A percentile compares a stretch with the other conserved stretches of the same genome.
These are phyloP conservation scores for Balearica regulorum DNA, from an alignment of 2,797 vertebrate genomes.

Conservation along the genomic window DNA sequence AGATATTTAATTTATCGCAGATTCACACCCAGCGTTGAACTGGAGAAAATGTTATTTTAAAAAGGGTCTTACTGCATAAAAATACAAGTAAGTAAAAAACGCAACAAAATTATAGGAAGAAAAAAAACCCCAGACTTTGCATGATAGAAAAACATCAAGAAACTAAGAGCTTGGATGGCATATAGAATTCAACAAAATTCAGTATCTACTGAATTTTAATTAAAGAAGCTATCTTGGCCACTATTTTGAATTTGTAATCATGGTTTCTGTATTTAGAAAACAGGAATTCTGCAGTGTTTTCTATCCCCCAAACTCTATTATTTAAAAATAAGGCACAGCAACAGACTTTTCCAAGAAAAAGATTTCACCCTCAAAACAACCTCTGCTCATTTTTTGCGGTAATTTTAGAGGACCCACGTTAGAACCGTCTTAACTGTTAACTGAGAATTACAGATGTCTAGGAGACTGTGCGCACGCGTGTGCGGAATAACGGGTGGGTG, in stretches of 20 bases:
- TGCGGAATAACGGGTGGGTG: background rate
- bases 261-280: background rate
- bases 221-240: background rate
- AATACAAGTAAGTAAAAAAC: background rate
- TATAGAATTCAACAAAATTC: background rate
- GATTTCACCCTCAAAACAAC: background rate
- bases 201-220: too few species aligned
- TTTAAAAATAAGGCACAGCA: background rate
- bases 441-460: fast-evolving
- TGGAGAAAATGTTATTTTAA: background rate
- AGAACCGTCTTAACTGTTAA: background rate
- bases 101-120: background rate
- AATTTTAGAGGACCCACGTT: background rate
- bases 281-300: background rate
- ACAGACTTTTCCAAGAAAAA: background rate
- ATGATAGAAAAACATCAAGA: background rate
- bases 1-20: background rate
- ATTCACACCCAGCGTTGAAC: background rate
- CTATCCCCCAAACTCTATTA: background rate
- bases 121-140: background rate
- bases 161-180: background rate
- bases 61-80: background rate
- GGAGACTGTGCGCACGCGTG: background rate
- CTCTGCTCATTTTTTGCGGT: background rate
- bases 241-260: background rate